Evolutionary conservation across 2,113 vertebrate genomes (phyloP), one percentile per base, ranked within the genome.

Genomic region (Antigone vipio): DNA sequence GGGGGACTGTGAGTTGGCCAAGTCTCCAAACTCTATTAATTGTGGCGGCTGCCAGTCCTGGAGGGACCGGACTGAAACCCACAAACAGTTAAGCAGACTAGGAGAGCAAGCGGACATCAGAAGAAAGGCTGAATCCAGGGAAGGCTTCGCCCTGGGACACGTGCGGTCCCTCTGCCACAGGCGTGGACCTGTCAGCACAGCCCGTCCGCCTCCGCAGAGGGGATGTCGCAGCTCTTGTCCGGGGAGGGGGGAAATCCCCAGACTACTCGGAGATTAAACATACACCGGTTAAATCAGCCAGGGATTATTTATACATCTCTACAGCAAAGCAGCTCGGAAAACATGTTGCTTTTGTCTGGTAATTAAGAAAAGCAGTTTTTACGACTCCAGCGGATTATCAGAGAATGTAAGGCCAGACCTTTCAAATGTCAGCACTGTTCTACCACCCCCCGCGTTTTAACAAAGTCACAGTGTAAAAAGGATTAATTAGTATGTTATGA

Each of bases 381-480:
- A 85, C 3, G 5, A 66, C 62, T 92, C 56, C 19, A 45, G 24
- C 0, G 8, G 56, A 95, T 92, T 92, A 95, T 68, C 56, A 45
- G 74, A 63, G 49, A 83, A 82, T 52, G 59, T 79, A 82, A 89
- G 79, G 76, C 9, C 84, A 83, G 94, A 95, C 90, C 92, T 96
- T 95, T 94, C 63, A 97, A 93, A 91, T 88, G 26, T 72, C 92
- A 97, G 78, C 94, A 86, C 79, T 97, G 86, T 97, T 94, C 89
- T 69, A 83, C 71, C 92, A 72, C 93, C 53, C 63, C 22, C 27
- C 0, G 2, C 4, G 19, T 67, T 92, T 92, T 95, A 89, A 92
- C 79, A 60, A 94, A 89, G 47, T 59, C 95, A 81, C 59, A 71
- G 68, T 30, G 75, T 93, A 97, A 97, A 89, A 96, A 93, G 73